Percentiles rank a stretch among this genome's conserved stretches.
These are phyloP conservation scores for Calliopsis andreniformis DNA, from an alignment of 1,140 invertebrate genomes.

Conservation along the genomic window DNA sequence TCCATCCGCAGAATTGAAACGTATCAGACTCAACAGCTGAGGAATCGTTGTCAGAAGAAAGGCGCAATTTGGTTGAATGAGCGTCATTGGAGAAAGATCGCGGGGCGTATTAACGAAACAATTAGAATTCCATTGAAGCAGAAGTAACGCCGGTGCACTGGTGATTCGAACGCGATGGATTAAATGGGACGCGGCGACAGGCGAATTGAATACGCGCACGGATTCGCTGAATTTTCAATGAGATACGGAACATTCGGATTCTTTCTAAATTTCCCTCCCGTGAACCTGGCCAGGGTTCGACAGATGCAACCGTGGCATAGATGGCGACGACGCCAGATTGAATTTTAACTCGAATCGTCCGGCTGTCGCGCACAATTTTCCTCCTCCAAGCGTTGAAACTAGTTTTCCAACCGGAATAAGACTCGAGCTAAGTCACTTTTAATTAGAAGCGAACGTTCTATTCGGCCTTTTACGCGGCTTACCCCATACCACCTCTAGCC, in stretches of 20 bases:
- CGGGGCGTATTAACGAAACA: not conserved
- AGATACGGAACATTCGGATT: slow-evolving; percentile 49
- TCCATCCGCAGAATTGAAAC: slow-evolving; percentile 5
- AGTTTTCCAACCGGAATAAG: slow-evolving; percentile 12
- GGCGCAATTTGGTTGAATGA: slow-evolving; percentile 12
- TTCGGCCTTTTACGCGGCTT: not conserved
- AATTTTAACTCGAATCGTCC: slow-evolving; percentile 55
- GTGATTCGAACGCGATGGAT: slow-evolving; percentile 1
- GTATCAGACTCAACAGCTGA: not conserved
- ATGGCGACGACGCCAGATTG: slow-evolving; percentile 47
- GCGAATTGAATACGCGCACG: not conserved
- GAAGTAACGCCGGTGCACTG: not conserved
- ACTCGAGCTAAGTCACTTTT: slow-evolving; percentile 15
- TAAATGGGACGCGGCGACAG: not conserved
- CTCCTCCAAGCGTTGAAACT: not conserved
- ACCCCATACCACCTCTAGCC: no score
- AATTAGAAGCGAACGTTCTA: slow-evolving; percentile 24
- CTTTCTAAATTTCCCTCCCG: slow-evolving; percentile 48
- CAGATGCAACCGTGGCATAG: slow-evolving; percentile 46
- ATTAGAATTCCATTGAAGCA: slow-evolving; percentile 22
- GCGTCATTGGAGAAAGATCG: not conserved
- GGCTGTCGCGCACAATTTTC: slow-evolving; percentile 19
- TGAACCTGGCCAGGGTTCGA: slow-evolving; percentile 20
- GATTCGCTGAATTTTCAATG: slow-evolving; percentile 50
- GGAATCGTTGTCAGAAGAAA: slow-evolving; percentile 2